Evolutionary conservation across 2,113 vertebrate species (phyloP).

Genomic region (Sakesphorus luctuosus): DNA sequence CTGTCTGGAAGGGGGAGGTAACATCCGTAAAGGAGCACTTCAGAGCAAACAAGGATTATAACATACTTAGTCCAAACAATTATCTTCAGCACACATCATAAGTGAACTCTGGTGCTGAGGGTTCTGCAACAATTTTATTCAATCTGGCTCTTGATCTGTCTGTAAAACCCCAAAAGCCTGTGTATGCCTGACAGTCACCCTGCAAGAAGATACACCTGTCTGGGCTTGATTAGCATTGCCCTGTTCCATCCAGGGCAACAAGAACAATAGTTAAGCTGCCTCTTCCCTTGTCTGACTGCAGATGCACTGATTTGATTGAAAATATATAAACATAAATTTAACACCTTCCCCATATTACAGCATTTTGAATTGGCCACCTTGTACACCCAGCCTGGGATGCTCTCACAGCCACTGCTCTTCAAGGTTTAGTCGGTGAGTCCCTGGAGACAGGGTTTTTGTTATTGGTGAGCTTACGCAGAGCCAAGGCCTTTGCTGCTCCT

Average conservation of each 20-base stretch:
- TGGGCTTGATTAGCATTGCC: background rate
- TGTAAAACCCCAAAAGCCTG: background rate
- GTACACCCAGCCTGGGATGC: fast-evolving
- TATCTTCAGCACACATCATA: background rate
- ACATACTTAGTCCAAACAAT: background rate
- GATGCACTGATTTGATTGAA: background rate
- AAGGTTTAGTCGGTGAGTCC: background rate
- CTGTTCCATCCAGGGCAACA: background rate
- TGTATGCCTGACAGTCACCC: fast-evolving
- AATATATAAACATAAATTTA: background rate
- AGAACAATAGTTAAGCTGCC: background rate
- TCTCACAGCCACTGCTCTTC: background rate
- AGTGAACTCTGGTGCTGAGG: background rate
- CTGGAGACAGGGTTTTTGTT: background rate
- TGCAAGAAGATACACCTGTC: background rate
- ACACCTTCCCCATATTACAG: background rate
- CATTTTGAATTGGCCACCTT: background rate
- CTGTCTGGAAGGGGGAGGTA: background rate
- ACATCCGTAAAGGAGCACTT: background rate
- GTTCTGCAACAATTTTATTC: background rate
- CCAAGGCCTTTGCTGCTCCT: background rate
- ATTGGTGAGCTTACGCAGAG: background rate
- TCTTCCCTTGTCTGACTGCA: background rate
- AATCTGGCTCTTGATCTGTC: background rate
- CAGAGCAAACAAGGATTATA: background rate